Percentiles rank a stretch among this genome's conserved stretches.
These are phyloP conservation scores for Dryococelus australis DNA, from an alignment of 2,888 invertebrate species.

Conservation along the genomic window DNA sequence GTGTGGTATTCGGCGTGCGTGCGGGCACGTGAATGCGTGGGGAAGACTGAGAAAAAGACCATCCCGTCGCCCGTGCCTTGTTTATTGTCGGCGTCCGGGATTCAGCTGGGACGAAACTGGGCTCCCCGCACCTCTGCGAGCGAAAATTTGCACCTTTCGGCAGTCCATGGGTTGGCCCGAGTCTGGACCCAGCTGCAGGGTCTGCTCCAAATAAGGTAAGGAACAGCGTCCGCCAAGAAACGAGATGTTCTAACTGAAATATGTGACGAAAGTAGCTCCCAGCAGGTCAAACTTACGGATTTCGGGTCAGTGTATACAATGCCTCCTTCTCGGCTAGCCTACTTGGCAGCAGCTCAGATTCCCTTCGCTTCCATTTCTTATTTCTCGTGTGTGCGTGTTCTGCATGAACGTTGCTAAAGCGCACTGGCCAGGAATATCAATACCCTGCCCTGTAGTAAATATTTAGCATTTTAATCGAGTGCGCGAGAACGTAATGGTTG, in stretches of 20 bases:
- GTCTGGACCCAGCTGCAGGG: background rate
- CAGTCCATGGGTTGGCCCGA: conserved; percentile 3
- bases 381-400: background rate
- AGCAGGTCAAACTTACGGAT: background rate
- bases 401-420: background rate
- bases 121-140: background rate
- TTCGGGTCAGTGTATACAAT: conserved; percentile 6
- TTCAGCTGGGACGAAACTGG: background rate
- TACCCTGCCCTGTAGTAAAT: too few relatives aligned
- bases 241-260: background rate
- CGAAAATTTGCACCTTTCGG: background rate
- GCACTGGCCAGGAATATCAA: background rate
- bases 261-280: background rate
- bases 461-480: too few relatives aligned
- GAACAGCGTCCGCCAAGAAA: background rate
- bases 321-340: background rate
- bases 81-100: background rate
- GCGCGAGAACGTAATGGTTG: too few relatives aligned
- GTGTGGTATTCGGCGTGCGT: background rate
- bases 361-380: background rate
- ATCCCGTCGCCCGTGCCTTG: background rate
- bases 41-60: background rate
- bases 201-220: conserved; percentile 1
- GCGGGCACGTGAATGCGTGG: background rate
- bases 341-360: background rate